Conservation (phyloP, 2,113 vertebrate genomes). For the Bubo scandiacus region DNA sequence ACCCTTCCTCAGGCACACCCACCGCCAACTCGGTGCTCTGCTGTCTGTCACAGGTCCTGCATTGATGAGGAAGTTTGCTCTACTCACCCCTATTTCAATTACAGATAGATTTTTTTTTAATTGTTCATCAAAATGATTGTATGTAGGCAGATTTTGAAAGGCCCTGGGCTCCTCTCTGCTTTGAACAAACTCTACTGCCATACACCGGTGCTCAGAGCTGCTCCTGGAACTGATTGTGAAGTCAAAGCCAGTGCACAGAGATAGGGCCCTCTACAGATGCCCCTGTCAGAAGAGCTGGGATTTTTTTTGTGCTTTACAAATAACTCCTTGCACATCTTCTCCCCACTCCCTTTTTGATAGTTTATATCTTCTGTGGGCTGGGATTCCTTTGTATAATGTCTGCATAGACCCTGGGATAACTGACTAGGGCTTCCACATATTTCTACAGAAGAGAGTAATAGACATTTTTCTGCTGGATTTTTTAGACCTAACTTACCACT, state of each 20-base stretch:
- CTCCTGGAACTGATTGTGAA: background rate
- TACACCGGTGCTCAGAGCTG: accelerated
- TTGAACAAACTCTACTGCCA: background rate
- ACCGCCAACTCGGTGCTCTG: accelerated
- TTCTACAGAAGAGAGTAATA: background rate
- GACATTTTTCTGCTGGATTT: background rate
- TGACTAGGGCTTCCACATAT: accelerated
- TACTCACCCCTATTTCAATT: background rate
- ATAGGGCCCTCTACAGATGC: no score
- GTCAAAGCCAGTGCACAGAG: background rate
- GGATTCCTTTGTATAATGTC: background rate
- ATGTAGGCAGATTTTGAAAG: background rate
- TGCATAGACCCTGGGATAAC: background rate
- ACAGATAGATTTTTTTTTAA: background rate
- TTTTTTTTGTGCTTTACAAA: background rate
- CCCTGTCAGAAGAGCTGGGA: background rate
- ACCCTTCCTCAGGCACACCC: background rate
- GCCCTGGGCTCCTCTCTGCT: background rate
- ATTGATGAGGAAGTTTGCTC: accelerated
- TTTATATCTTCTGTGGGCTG: background rate
- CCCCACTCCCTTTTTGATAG: background rate
- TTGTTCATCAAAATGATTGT: background rate
- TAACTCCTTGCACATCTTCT: background rate
- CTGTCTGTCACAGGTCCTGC: accelerated
- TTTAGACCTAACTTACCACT: background rate